These are phyloP conservation scores for Glyphotaelius pellucidus DNA, from an alignment of 2,888 invertebrate species.

Conservation along the genomic window DNA sequence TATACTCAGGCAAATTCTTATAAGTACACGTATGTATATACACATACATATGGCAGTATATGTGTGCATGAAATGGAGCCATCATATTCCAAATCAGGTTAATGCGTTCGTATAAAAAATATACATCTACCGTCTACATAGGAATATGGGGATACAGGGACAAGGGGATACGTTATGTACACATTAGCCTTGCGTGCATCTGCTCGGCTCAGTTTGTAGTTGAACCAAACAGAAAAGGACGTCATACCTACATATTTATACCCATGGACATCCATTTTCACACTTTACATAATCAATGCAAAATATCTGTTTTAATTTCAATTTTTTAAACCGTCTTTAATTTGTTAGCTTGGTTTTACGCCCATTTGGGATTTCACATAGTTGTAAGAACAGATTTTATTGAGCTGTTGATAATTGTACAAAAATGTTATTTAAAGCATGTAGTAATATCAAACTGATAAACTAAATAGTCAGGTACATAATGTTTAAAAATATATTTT, in stretches of 20 bases:
- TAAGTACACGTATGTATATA: background rate
- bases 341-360: too few species aligned
- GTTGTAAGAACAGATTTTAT: too few species aligned
- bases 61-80: slow-evolving; percentile 53
- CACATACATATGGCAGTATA: background rate
- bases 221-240: background rate
- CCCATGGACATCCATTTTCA: background rate
- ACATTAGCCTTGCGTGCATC: slow-evolving; percentile 47
- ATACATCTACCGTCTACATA: slow-evolving; percentile 48
- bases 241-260: background rate
- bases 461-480: too few species aligned
- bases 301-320: background rate
- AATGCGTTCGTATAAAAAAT: slow-evolving; percentile 62
- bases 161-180: background rate
- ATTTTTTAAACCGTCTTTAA: too few species aligned
- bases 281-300: background rate
- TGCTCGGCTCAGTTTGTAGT: background rate
- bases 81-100: slow-evolving; percentile 65
- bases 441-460: too few species aligned
- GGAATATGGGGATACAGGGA: slow-evolving; percentile 5
- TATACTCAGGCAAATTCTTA: background rate
- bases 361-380: too few species aligned
- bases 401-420: too few species aligned
- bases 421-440: too few species aligned
- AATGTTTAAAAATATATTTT: too few species aligned